These are phyloP conservation scores for Tetrax tetrax DNA, from an alignment of 2,113 vertebrate genomes.

Conservation along the genomic window DNA sequence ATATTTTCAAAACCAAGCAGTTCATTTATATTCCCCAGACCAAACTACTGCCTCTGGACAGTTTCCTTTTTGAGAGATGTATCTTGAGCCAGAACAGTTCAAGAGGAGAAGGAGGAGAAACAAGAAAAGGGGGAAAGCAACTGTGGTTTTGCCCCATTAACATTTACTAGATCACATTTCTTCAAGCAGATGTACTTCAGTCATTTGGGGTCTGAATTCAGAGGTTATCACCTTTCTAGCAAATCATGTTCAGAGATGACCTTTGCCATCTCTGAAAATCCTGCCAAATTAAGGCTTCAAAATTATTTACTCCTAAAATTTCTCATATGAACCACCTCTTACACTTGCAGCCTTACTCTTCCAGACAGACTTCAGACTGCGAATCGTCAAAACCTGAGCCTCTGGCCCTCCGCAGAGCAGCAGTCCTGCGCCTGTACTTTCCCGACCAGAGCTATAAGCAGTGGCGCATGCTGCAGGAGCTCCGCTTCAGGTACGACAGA, in stretches of 20 bases:
- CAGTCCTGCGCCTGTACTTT: neutral
- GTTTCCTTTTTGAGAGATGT: neutral
- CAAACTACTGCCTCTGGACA: neutral
- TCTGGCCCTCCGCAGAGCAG: neutral
- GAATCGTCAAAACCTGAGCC: neutral
- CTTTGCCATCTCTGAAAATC: neutral
- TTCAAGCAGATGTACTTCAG: neutral
- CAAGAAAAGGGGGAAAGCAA: neutral
- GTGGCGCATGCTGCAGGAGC: rapidly evolving
- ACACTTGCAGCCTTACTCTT: neutral
- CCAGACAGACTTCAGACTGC: neutral
- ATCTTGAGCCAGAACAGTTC: neutral
- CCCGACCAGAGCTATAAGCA: neutral
- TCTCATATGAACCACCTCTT: neutral
- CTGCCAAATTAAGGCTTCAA: neutral
- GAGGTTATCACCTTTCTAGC: neutral
- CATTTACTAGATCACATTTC: neutral
- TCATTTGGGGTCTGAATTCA: neutral
- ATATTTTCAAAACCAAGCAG: neutral
- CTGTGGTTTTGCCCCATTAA: neutral
- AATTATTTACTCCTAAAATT: neutral
- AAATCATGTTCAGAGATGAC: neutral
- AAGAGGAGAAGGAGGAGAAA: neutral
- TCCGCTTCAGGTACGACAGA: rapidly evolving
- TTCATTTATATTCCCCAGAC: neutral